Evolutionary conservation across 2,888 invertebrate genomes (phyloP), one percentile per base, ranked within the genome.

Genomic region (Ctena decussata): DNA sequence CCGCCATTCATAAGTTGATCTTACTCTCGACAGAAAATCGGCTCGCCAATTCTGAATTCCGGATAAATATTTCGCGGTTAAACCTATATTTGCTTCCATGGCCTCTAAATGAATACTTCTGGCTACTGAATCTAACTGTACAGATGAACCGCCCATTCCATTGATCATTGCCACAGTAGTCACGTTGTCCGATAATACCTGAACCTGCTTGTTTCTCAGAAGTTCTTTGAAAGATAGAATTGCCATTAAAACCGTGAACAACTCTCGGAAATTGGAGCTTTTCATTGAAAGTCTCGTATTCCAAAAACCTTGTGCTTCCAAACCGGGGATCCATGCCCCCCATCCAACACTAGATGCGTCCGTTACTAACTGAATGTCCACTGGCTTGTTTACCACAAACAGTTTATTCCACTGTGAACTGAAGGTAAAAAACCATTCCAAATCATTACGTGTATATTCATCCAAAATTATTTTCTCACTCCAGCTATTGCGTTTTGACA

Each of bases 261-360:
- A n/a, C 37, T 75, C 75, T 11, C 57, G 11, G 75, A 37, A 75
- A 57, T 57, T 75, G 8, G 57, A 75, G 46, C 46, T 44, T 30
- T 32, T 27, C 15, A 30, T 46, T 15, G 72, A 72, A 44, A 72
- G 15, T 12, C 30, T 27, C 30, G 18, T 35, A 57, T 57, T 57
- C 53, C 39, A 75, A 11, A 49, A 75, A 12, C 53, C 75, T 27
- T 75, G 57, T 24, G 75, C 0, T 0, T 57, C 35, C 37, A 57
- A 37, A n/a, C 57, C 75, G 35, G 49, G 49, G 21, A 75, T 75
- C 37, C 75, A 49, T 35, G 75, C 75, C 6, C 75, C 75, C 75
- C 39, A 75, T 18, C 57, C 75, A 37, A 57, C 32, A 0, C 12
- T 12, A 49, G 74, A 74, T 3, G 74, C 46, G 27, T 74, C 53